Evolutionary conservation across 2,113 vertebrate species (phyloP).

Genomic region (Coregonus clupeaformis): DNA sequence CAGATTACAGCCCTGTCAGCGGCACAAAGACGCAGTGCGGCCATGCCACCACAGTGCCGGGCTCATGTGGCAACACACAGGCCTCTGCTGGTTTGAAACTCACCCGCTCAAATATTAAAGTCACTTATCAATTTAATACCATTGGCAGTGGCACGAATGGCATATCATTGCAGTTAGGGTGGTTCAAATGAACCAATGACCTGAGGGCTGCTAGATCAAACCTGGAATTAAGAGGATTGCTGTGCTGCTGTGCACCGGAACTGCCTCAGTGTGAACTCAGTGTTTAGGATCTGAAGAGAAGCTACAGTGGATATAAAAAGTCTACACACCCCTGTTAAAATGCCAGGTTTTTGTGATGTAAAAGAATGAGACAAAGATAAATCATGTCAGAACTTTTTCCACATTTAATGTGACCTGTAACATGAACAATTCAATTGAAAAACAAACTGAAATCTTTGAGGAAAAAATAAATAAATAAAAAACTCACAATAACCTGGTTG

Average conservation of each 20-base stretch:
- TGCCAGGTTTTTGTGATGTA: no score
- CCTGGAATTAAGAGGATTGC: slow-evolving; percentile 10
- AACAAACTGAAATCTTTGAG: no score
- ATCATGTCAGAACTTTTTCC: no score
- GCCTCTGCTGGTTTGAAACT: slow-evolving; percentile 55
- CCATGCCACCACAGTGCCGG: slow-evolving; percentile 58
- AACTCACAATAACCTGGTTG: no score
- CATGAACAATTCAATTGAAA: no score
- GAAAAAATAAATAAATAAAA: no score
- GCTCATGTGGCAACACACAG: slow-evolving; percentile 58
- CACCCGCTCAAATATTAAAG: not conserved
- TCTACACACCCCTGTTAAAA: no score
- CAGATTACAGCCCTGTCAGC: slow-evolving; percentile 68
- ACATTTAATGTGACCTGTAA: no score
- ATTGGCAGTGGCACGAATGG: not conserved
- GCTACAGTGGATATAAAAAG: no score
- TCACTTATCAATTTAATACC: not conserved
- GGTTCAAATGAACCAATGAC: slow-evolving; percentile 21
- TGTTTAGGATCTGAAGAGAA: not conserved
- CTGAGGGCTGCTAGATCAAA: slow-evolving; percentile 25
- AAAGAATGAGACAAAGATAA: no score
- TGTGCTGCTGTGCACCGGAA: slow-evolving; percentile 53
- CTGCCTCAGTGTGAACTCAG: slow-evolving; percentile 43
- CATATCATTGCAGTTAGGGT: not conserved
- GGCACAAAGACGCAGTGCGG: slow-evolving; percentile 60